Conservation (phyloP, 1,140 invertebrate species). For the Lineus longissimus region DNA sequence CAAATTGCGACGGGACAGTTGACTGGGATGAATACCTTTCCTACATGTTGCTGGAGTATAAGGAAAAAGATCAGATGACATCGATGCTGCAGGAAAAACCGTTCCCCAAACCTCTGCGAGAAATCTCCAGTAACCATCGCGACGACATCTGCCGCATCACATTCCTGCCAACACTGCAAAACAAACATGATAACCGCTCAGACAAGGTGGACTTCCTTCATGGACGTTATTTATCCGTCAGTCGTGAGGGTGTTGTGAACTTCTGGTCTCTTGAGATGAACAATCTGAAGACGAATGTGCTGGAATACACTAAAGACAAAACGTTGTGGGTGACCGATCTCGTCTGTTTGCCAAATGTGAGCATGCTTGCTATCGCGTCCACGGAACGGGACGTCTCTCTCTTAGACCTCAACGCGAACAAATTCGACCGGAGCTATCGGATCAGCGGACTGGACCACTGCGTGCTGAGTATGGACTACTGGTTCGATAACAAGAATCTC, state of each 20-base stretch:
- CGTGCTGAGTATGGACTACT: constrained; percentile 37
- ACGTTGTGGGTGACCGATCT: constrained; percentile 39
- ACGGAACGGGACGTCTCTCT: constrained; percentile 38
- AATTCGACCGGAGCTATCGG: constrained; percentile 28
- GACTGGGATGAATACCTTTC: constrained; percentile 50
- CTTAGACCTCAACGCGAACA: constrained; percentile 31
- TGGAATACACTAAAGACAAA: constrained; percentile 16
- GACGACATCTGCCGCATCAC: constrained; percentile 29
- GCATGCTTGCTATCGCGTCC: constrained; percentile 33
- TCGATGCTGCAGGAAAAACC: constrained; percentile 34
- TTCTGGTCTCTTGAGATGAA: constrained; percentile 37
- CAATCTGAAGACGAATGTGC: constrained; percentile 14
- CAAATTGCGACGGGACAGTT: constrained; percentile 46
- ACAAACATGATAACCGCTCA: constrained; percentile 12
- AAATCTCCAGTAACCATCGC: constrained; percentile 27
- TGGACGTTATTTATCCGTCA: constrained; percentile 32
- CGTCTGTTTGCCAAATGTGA: constrained; percentile 38
- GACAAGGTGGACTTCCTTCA: constrained; percentile 19
- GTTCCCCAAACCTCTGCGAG: constrained; percentile 28
- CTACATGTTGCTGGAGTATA: constrained; percentile 42
- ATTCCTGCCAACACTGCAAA: constrained; percentile 27
- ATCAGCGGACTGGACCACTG: constrained; percentile 30
- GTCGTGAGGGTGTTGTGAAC: constrained; percentile 32
- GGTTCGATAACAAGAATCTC: constrained; percentile 27
- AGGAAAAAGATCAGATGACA: constrained; percentile 39